Evolutionary conservation across 2,888 invertebrate genomes (phyloP), one percentile per base, ranked within the genome.

Genomic region (Xylota sylvarum): DNA sequence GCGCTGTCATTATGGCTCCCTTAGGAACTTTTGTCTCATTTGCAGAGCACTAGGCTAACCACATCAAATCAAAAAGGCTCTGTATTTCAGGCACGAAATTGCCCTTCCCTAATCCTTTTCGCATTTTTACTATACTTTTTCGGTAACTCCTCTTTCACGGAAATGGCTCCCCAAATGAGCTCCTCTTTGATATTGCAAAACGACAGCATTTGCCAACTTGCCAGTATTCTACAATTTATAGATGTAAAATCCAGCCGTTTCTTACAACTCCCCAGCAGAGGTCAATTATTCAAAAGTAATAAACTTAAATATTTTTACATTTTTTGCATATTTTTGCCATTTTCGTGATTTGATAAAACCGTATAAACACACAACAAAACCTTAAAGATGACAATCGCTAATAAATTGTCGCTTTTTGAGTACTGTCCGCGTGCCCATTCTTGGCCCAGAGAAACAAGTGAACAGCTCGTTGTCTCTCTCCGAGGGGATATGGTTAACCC

Each of bases 301-400:
- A 79, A 79, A 74, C 67, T 43, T 52, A 48, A 77, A 80, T 46
- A 55, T 60, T 79, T 56, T 10, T n/a, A 23, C 7, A 7, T 35
- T 17, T 32, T 30, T 23, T 30, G 46, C 12, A 27, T 30, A 58
- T 76, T 64, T 74, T 70, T 27, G 50, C 46, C 79, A 67, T 70
- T 60, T 69, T 80, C 70, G 76, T 80, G 81, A 79, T 85, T 74
- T 85, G 85, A 85, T 77, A 85, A 80, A 76, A 65, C 56, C 58
- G 27, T 52, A 76, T 14, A 37, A 72, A 23, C n/a, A n/a, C n/a
- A 23, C 76, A 76, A 72, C 65, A 48, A 23, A 23, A 46, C 80
- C 67, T 80, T 80, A 72, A 80, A 85, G 85, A 85, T 85, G 85
- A 85, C 80, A 85, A 85, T 76, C 85, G 50, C 72, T 77, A 81